Evolutionary conservation across 2,113 vertebrate genomes (phyloP).

Genomic region (Dasyurus viverrinus): DNA sequence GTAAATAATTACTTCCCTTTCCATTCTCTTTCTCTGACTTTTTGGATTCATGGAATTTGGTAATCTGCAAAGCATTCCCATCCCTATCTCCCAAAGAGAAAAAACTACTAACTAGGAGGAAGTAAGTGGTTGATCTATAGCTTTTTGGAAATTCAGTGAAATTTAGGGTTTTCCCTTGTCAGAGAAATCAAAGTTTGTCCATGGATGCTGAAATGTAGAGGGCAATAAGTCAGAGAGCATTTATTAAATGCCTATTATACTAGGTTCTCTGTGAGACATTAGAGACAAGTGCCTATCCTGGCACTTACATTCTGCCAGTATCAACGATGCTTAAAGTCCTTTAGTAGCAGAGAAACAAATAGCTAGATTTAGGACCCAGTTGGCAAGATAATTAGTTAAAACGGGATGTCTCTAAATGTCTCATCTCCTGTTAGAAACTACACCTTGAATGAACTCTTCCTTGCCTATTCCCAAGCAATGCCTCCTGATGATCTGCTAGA

Average conservation of each 20-base stretch:
- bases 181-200: neutral
- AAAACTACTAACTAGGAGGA: neutral
- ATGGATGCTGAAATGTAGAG: neutral
- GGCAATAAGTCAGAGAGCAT: neutral
- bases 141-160: neutral
- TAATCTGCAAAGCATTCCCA: neutral
- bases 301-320: neutral
- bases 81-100: neutral
- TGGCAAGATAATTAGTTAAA: neutral
- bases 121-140: neutral
- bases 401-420: neutral
- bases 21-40: neutral
- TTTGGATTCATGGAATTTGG: neutral
- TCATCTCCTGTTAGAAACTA: neutral
- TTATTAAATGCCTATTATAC: neutral
- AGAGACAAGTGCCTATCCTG: neutral
- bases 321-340: neutral
- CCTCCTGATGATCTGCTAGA: neutral
- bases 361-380: neutral
- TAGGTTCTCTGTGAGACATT: neutral
- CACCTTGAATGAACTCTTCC: neutral
- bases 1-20: neutral
- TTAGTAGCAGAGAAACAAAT: neutral
- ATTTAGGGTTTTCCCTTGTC: neutral
- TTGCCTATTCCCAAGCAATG: neutral